phyloP scores from a whole-genome alignment of 64 coral and sea anemone species.

The Dendronephthya gigantea region DNA sequence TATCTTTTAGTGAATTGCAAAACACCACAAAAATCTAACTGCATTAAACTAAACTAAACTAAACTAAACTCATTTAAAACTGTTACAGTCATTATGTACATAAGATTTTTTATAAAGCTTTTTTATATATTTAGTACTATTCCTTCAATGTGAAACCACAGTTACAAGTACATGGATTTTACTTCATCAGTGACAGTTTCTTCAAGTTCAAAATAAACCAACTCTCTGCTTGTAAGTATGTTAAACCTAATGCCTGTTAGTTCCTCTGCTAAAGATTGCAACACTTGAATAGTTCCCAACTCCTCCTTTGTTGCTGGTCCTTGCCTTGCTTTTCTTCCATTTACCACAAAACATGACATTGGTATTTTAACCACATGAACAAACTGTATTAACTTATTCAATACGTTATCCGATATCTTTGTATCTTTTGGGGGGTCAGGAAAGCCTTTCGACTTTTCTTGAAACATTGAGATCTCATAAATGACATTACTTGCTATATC shows the following conservation, averaged over 20 bases:
- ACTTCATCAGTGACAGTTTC: neutral
- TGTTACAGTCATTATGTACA: neutral
- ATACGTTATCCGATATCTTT: neutral
- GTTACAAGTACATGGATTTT: neutral
- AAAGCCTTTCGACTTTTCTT: slow-evolving; percentile 3
- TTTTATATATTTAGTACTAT: neutral
- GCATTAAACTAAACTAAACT: no score
- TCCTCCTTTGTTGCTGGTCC: neutral
- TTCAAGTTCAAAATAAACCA: slow-evolving; percentile 2
- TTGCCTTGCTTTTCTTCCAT: neutral
- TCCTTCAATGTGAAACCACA: no score
- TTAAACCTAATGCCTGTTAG: slow-evolving; percentile 2
- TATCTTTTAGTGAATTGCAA: no score
- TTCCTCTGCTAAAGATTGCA: slow-evolving; percentile 1
- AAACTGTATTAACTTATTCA: neutral
- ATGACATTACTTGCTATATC: neutral
- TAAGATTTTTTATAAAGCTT: neutral
- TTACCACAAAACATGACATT: neutral
- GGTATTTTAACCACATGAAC: neutral
- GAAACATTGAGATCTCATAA: neutral
- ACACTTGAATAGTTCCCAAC: neutral
- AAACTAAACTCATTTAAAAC: no score
- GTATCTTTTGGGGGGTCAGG: neutral
- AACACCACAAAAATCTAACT: no score
- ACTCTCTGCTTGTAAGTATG: neutral